Percentiles rank a stretch among this genome's conserved stretches.
Evolutionary conservation across 2,797 vertebrate species (phyloP).

Genomic region (Malacoctenus gilli): DNA sequence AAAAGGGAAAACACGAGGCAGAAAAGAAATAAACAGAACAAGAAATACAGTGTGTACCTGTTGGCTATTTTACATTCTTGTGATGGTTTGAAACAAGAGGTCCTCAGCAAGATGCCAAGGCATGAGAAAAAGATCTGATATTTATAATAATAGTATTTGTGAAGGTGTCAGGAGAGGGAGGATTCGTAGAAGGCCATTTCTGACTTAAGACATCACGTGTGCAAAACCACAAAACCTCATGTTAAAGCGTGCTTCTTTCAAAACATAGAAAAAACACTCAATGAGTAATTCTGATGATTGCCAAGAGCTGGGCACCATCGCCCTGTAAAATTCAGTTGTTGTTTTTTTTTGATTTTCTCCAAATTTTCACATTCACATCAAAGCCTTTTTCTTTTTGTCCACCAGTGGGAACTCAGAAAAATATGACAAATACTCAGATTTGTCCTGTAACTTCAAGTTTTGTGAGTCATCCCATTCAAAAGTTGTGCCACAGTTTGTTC

Average conservation of each 20-base stretch:
- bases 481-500: constrained; percentile 24
- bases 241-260: constrained; percentile 75
- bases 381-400: constrained; percentile 19
- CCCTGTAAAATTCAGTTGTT: constrained; percentile 19
- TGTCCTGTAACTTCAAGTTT: constrained; percentile 50
- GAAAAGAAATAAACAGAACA: constrained; percentile 17
- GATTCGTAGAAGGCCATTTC: constrained; percentile 71
- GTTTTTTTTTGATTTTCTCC: too few species aligned
- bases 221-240: constrained; percentile 80
- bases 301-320: constrained; percentile 22
- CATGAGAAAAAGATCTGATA: constrained; percentile 48
- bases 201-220: constrained; percentile 79
- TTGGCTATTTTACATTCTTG: constrained; percentile 71
- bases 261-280: constrained; percentile 66
- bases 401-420: constrained; percentile 23
- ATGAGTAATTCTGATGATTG: constrained; percentile 51
- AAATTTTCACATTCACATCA: constrained; percentile 27
- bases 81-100: constrained; percentile 58
- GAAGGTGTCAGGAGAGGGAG: constrained; percentile 59
- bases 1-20: constrained; percentile 55
- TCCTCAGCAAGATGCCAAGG: constrained; percentile 57
- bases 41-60: constrained; percentile 49
- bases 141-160: constrained; percentile 50
- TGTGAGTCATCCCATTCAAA: constrained; percentile 26
- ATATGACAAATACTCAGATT: constrained; percentile 22